These are phyloP conservation scores for Andrena trimmerana DNA, from an alignment of 2,888 invertebrate genomes.

Conservation along the genomic window DNA sequence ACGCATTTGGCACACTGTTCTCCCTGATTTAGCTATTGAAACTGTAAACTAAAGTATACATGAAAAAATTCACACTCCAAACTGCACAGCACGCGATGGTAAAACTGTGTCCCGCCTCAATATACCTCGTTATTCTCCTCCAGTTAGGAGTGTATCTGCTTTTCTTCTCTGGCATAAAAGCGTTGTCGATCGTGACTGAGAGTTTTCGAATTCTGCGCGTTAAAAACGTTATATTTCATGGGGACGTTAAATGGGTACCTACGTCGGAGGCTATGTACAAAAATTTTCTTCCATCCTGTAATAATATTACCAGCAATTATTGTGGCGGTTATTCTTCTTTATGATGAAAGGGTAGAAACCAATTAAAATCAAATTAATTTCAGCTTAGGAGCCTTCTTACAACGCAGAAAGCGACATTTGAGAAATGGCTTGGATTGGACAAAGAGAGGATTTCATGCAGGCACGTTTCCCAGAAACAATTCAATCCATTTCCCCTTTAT, in stretches of 20 bases:
- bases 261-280: neutral
- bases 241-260: too few relatives aligned
- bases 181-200: neutral
- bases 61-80: conserved; percentile 13
- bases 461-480: neutral
- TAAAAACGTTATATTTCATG: neutral
- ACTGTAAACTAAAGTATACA: conserved; percentile 39
- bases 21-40: conserved; percentile 65
- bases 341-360: neutral
- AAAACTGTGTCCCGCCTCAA: conserved; percentile 10
- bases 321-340: neutral
- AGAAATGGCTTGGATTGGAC: neutral
- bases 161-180: neutral
- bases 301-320: neutral
- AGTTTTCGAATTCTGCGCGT: neutral
- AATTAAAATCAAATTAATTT: conserved; percentile 1
- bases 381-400: neutral
- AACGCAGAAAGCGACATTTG: neutral
- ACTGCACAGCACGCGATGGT: neutral
- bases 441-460: neutral
- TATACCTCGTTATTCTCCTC: conserved; percentile 18
- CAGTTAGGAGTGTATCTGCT: neutral
- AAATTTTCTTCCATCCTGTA: neutral
- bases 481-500: neutral
- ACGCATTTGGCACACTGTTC: conserved; percentile 40